Evolutionary conservation across 2,113 vertebrate genomes (phyloP).

Genomic region (Artemisiospiza belli): DNA sequence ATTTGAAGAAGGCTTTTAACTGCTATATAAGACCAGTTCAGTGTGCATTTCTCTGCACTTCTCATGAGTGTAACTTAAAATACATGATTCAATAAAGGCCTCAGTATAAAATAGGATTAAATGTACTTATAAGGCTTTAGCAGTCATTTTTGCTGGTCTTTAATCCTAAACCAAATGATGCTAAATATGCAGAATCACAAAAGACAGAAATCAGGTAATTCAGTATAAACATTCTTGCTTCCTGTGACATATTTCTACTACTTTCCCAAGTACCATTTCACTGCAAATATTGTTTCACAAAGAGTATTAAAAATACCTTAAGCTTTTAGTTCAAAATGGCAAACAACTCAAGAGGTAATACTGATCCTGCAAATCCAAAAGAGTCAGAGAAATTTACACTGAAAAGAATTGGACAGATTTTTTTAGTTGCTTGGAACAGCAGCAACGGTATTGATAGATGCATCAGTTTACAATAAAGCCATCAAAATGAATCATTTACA

Average conservation of each 20-base stretch:
- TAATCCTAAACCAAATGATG: conserved; percentile 46
- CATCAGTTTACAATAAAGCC: background rate
- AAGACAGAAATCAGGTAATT: conserved; percentile 3
- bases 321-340: background rate
- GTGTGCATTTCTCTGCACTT: conserved; percentile 14
- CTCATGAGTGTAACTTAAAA: conserved; percentile 61
- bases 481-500: background rate
- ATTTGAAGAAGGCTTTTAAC: conserved; percentile 69
- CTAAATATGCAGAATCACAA: conserved; percentile 19
- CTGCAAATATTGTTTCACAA: background rate
- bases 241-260: background rate
- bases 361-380: background rate
- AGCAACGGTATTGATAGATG: background rate
- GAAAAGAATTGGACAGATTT: background rate
- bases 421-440: background rate
- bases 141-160: conserved; percentile 6
- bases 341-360: background rate
- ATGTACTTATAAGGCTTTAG: conserved; percentile 68
- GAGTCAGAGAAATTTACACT: background rate
- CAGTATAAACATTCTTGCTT: background rate
- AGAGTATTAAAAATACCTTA: background rate
- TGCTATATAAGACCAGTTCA: conserved; percentile 56
- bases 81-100: conserved; percentile 73
- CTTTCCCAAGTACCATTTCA: background rate
- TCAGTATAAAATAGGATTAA: conserved; percentile 77